A percentile compares a stretch with the other conserved stretches of the same genome.
phyloP scores from a whole-genome alignment of 2,888 invertebrate genomes.

The Drosophila prolongata region DNA sequence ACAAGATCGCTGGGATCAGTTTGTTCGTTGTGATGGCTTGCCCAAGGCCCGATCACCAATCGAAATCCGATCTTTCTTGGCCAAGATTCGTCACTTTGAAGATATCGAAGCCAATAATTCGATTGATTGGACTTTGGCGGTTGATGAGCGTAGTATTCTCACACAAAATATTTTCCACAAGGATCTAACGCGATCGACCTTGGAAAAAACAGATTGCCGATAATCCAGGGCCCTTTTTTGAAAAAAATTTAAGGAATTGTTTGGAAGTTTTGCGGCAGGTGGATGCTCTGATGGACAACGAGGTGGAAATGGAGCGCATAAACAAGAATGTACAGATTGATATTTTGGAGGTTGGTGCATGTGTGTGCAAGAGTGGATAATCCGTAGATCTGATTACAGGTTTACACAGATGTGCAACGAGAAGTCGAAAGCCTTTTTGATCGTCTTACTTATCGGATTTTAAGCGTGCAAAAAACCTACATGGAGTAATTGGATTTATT shows the following conservation, averaged over 20 bases:
- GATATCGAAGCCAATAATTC: constrained; percentile 38
- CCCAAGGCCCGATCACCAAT: constrained; percentile 72
- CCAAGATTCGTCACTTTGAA: constrained; percentile 59
- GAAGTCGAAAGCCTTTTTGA: constrained; percentile 69
- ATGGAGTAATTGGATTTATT: constrained; percentile 68
- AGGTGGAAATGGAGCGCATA: constrained; percentile 43
- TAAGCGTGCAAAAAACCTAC: constrained; percentile 72
- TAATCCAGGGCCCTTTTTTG: constrained; percentile 63
- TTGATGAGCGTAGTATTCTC: constrained; percentile 75
- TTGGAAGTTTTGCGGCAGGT: constrained; percentile 47
- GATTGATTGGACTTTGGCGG: constrained; percentile 72
- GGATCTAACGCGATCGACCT: constrained; percentile 56
- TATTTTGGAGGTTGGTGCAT: constrained; percentile 45
- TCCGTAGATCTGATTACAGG: constrained; percentile 34
- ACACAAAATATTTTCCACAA: constrained; percentile 65
- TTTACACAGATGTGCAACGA: constrained; percentile 45
- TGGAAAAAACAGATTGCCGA: constrained; percentile 38
- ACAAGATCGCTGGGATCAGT: constrained; percentile 69
- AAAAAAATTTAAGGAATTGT: constrained; percentile 51
- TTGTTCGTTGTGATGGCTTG: constrained; percentile 69
- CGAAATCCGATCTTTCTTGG: constrained; percentile 68
- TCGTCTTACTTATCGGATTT: constrained; percentile 73
- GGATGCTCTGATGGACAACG: constrained; percentile 56
- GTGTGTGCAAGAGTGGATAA: neutral
- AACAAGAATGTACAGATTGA: constrained; percentile 21